These are phyloP conservation scores for Panurus biarmicus DNA, from an alignment of 2,113 vertebrate species.

Conservation along the genomic window DNA sequence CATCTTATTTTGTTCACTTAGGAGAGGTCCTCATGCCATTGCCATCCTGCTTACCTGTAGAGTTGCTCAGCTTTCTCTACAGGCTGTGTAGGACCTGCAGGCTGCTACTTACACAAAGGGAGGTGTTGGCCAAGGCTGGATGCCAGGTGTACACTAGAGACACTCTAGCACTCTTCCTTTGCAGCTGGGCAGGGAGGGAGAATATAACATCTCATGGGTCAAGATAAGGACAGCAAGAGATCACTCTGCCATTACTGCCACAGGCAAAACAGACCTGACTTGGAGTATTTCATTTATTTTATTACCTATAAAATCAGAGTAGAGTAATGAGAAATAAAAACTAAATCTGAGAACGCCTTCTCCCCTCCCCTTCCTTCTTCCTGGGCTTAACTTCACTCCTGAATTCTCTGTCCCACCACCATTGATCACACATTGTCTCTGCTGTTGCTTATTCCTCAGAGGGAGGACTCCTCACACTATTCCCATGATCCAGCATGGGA, in stretches of 20 bases:
- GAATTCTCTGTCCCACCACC: not conserved
- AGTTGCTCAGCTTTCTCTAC: accelerated
- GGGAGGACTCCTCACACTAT: not conserved
- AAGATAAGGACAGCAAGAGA: not conserved
- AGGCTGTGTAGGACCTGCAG: not conserved
- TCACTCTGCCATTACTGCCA: not conserved
- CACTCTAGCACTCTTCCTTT: not conserved
- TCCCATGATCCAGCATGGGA: not conserved
- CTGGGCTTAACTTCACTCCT: not conserved
- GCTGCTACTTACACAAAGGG: not conserved
- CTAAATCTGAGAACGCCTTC: not conserved
- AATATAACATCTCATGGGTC: accelerated
- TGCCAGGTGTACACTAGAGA: not conserved
- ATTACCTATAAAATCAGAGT: not conserved
- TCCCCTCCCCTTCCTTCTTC: not conserved
- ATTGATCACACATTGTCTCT: not conserved
- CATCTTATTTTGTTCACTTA: not conserved
- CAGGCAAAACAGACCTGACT: not conserved
- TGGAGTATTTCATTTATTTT: not conserved
- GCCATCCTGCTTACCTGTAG: not conserved
- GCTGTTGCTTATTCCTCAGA: not conserved
- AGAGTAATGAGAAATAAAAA: not conserved
- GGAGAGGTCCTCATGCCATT: not conserved
- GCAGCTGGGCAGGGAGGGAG: not conserved
- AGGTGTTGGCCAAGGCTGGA: not conserved